phyloP scores from a whole-genome alignment of 2,113 vertebrate species.

The Megaleporinus macrocephalus region DNA sequence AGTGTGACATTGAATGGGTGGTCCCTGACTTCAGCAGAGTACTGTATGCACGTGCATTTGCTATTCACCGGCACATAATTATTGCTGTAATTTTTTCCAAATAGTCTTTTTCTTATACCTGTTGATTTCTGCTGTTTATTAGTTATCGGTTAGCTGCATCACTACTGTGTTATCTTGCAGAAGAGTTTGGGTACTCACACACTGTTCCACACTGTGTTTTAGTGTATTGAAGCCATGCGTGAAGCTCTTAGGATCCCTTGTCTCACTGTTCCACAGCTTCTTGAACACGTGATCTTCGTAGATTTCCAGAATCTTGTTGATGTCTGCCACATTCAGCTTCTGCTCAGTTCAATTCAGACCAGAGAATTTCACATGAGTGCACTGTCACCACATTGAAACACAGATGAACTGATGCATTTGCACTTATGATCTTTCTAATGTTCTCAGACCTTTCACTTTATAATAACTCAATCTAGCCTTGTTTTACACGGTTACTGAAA shows the following conservation, averaged over 20 bases:
- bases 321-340: constrained; percentile 32
- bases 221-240: constrained; percentile 68
- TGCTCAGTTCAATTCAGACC: background rate
- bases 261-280: constrained; percentile 45
- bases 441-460: too few species aligned
- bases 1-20: too few species aligned
- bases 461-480: too few species aligned
- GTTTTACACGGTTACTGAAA: too few species aligned
- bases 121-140: too few species aligned
- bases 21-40: too few species aligned
- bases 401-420: too few species aligned
- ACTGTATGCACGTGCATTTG: background rate
- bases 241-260: constrained; percentile 48
- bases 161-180: background rate
- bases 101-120: background rate
- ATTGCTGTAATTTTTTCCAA: background rate
- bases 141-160: background rate
- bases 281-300: constrained; percentile 73
- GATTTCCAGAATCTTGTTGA: constrained; percentile 71
- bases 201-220: constrained; percentile 60
- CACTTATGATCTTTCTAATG: too few species aligned
- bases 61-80: background rate
- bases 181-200: constrained; percentile 71
- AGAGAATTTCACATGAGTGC: background rate
- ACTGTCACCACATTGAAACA: background rate